Percentiles rank a stretch among this genome's conserved stretches.
phyloP scores from a whole-genome alignment of 2,113 vertebrate species.

The Epinephelus moara region DNA sequence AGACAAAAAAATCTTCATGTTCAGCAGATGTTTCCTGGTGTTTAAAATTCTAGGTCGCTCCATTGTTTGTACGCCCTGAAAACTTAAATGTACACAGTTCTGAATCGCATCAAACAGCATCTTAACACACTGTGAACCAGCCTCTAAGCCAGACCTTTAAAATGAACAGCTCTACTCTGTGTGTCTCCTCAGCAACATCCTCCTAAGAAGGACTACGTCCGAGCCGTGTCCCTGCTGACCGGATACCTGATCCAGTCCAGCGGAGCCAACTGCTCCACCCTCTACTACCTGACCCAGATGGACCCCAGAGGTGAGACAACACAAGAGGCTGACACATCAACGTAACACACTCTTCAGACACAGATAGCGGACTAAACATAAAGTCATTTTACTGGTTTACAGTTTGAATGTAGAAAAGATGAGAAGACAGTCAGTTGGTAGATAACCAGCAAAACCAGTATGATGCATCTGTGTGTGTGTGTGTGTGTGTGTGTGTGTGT shows the following conservation, averaged over 20 bases:
- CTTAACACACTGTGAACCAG: no score
- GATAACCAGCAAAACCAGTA: background rate
- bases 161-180: background rate
- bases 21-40: no score
- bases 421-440: background rate
- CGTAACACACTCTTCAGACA: background rate
- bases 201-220: slow-evolving; percentile 90
- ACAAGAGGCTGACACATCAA: no score
- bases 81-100: no score
- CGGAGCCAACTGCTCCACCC: slow-evolving; percentile 77
- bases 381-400: background rate
- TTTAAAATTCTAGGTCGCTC: no score
- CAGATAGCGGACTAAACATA: background rate
- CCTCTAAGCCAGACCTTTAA: no score
- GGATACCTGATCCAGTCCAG: slow-evolving; percentile 89
- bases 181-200: slow-evolving; percentile 87
- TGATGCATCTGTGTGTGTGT: background rate
- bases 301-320: slow-evolving; percentile 87
- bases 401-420: no score
- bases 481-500: background rate
- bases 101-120: no score
- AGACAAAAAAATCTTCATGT: no score
- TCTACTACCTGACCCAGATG: slow-evolving; percentile 92
- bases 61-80: no score
- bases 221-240: slow-evolving; percentile 88